phyloP scores from a whole-genome alignment of 1,140 invertebrate genomes.

The Drosophila ogumai region DNA sequence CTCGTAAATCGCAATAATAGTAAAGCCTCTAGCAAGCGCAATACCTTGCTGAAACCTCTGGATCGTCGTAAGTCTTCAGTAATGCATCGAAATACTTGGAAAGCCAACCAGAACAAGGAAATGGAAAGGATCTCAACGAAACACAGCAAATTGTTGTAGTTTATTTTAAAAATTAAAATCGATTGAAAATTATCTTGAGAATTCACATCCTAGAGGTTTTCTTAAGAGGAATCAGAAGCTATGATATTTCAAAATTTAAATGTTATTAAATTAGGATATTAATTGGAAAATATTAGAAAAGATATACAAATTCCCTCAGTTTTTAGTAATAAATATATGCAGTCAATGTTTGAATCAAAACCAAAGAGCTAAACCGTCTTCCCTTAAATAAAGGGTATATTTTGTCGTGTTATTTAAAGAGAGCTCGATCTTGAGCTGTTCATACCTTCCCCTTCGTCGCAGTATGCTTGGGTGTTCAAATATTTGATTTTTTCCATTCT shows the following conservation, averaged over 20 bases:
- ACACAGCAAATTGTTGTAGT: too few species aligned
- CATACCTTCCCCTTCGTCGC: background rate
- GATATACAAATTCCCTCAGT: background rate
- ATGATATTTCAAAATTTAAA: background rate
- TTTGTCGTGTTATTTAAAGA: too few species aligned
- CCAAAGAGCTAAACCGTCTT: too few species aligned
- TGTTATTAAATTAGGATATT: background rate
- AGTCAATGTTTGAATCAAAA: background rate
- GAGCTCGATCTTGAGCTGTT: too few species aligned
- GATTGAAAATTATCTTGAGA: background rate
- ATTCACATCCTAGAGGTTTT: background rate
- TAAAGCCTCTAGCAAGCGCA: background rate
- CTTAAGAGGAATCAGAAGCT: background rate
- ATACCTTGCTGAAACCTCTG: background rate
- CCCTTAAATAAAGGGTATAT: too few species aligned
- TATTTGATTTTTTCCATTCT: background rate
- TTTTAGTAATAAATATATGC: background rate
- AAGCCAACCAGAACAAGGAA: background rate
- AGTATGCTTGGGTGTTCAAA: background rate
- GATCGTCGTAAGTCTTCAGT: background rate
- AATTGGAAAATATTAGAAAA: background rate
- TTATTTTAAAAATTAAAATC: background rate
- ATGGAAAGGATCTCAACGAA: too few species aligned
- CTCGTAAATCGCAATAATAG: background rate
- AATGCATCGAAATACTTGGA: too few species aligned